Percentiles rank a stretch among this genome's conserved stretches.
phyloP scores from a whole-genome alignment of 1,140 invertebrate species.

The Caerostris darwini region DNA sequence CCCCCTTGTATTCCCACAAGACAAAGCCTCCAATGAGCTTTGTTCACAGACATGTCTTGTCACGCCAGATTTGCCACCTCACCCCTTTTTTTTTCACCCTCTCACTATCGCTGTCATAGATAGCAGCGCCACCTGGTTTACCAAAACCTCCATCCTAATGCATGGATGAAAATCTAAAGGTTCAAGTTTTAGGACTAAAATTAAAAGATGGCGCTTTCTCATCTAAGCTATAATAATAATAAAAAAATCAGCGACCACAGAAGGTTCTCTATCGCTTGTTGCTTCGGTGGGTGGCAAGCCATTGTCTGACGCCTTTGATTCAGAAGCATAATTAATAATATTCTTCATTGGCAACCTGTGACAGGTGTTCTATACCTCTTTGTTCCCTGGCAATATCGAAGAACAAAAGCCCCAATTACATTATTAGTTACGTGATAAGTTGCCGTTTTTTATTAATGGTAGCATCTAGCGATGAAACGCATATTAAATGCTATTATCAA shows the following conservation, averaged over 20 bases:
- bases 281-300: not conserved
- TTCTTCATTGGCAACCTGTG: slow-evolving; percentile 35
- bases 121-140: slow-evolving; percentile 25
- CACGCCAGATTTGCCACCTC: not conserved
- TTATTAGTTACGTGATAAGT: slow-evolving; percentile 45
- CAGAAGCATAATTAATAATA: slow-evolving; percentile 63
- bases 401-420: slow-evolving; percentile 58
- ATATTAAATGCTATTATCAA: slow-evolving; percentile 18
- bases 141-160: slow-evolving; percentile 18
- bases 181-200: slow-evolving; percentile 63
- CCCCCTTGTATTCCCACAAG: not conserved
- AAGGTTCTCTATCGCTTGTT: slow-evolving; percentile 28
- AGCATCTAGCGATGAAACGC: not conserved
- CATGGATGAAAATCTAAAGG: slow-evolving; percentile 31
- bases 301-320: slow-evolving; percentile 25
- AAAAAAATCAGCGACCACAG: not conserved
- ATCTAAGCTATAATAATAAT: slow-evolving; percentile 21
- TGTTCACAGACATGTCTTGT: slow-evolving; percentile 52
- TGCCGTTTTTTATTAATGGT: slow-evolving; percentile 20
- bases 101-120: not conserved
- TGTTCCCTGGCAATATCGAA: slow-evolving; percentile 48
- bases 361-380: slow-evolving; percentile 58
- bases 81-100: not conserved
- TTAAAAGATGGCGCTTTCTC: slow-evolving; percentile 44
- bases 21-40: slow-evolving; percentile 65